Evolutionary conservation across 64 coral and sea anemone genomes (phyloP).

Genomic region (Dendrophyllia cribrosa): DNA sequence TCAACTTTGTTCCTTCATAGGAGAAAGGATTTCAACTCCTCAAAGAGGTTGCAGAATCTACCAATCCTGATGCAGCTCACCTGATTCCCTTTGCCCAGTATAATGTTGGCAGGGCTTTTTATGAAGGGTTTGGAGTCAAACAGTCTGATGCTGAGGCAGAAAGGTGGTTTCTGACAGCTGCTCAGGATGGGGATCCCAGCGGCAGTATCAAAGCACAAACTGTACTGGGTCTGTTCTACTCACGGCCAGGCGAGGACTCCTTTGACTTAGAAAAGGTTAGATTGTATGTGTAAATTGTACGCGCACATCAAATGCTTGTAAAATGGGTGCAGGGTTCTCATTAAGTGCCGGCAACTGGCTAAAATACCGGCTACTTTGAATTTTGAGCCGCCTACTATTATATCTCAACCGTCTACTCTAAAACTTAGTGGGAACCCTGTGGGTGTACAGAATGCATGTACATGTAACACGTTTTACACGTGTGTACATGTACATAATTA

Average conservation of each 20-base stretch:
- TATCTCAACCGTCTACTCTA: too few species aligned
- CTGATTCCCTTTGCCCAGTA: slow-evolving; percentile 90
- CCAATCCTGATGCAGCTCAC: slow-evolving; percentile 67
- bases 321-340: too few species aligned
- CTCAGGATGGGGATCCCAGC: slow-evolving; percentile 78
- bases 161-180: slow-evolving; percentile 80
- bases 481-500: too few species aligned
- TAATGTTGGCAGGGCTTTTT: slow-evolving; percentile 95
- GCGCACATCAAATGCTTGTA: too few species aligned
- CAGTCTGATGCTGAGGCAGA: slow-evolving; percentile 91
- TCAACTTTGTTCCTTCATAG: slow-evolving; percentile 4
- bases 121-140: slow-evolving; percentile 92
- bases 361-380: too few species aligned
- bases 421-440: too few species aligned
- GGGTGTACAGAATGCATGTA: too few species aligned
- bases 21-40: slow-evolving; percentile 80
- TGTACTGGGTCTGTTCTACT: slow-evolving; percentile 96
- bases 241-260: slow-evolving; percentile 74
- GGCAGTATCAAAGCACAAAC: slow-evolving; percentile 91
- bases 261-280: slow-evolving; percentile 91
- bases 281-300: background rate
- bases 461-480: too few species aligned
- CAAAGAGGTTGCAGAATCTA: slow-evolving; percentile 74
- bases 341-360: too few species aligned
- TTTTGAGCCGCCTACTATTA: too few species aligned